A percentile compares a stretch with the other conserved stretches of the same genome.
Conservation (phyloP, 2,797 vertebrate species). For the Pterois miles region DNA sequence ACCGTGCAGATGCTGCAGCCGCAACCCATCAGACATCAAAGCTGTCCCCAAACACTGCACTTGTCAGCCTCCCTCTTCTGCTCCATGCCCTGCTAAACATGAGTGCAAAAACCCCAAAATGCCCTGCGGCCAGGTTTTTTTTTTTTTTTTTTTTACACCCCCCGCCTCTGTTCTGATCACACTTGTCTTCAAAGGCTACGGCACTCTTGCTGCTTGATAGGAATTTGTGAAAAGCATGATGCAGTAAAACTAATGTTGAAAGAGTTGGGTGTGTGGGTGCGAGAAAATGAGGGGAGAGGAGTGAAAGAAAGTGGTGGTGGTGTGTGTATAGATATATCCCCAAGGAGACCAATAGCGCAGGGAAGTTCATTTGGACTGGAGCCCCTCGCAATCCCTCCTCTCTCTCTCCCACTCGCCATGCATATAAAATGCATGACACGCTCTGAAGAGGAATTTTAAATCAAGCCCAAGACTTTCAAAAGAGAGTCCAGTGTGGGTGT, state of each 20-base stretch:
- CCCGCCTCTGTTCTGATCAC: constrained; percentile 77
- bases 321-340: constrained; percentile 52
- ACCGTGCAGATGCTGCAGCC: constrained; percentile 54
- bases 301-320: constrained; percentile 36
- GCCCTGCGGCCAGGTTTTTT: constrained; percentile 76
- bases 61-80: constrained; percentile 70
- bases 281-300: constrained; percentile 62
- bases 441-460: constrained; percentile 84
- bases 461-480: constrained; percentile 78
- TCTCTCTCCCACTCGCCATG: constrained; percentile 65
- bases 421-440: constrained; percentile 84
- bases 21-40: constrained; percentile 80
- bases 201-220: constrained; percentile 54
- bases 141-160: constrained; percentile 45
- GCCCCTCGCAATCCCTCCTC: constrained; percentile 51
- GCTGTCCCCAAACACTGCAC: constrained; percentile 79
- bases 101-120: constrained; percentile 64
- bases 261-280: constrained; percentile 63
- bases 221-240: constrained; percentile 82
- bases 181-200: constrained; percentile 79
- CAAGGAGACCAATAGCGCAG: constrained; percentile 63
- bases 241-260: constrained; percentile 82
- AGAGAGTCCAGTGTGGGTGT: constrained; percentile 76
- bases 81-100: constrained; percentile 72
- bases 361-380: constrained; percentile 77